Conservation (phyloP, 2,797 vertebrate genomes). For the Anas capensis region DNA sequence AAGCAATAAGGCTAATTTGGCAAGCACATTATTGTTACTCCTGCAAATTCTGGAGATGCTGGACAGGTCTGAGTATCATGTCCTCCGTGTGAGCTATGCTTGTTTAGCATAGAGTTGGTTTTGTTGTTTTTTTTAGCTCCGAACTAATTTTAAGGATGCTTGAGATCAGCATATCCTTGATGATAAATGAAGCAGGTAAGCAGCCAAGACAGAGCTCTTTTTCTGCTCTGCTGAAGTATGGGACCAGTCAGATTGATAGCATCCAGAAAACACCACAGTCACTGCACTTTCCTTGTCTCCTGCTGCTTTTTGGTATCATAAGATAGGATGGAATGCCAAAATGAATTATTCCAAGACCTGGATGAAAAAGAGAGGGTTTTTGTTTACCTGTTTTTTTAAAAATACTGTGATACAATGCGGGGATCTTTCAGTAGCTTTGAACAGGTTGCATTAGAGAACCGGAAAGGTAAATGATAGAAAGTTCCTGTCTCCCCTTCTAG, state of each 20-base stretch:
- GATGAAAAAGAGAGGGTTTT: not conserved
- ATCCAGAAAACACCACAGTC: not conserved
- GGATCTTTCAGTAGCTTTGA: fast-evolving
- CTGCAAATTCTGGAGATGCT: not conserved
- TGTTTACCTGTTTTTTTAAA: not conserved
- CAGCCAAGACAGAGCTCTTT: not conserved
- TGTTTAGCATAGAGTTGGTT: not conserved
- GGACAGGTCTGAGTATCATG: not conserved
- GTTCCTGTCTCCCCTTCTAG: not conserved
- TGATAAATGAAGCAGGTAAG: constrained; percentile 16
- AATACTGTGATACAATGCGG: not conserved
- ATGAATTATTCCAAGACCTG: constrained; percentile 1
- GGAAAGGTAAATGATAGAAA: not conserved
- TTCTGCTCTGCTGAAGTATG: not conserved
- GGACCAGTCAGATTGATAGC: not conserved
- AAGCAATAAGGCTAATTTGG: not conserved
- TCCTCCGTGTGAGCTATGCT: not conserved
- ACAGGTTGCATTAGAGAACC: not conserved
- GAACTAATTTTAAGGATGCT: constrained; percentile 8
- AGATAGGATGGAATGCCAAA: not conserved
- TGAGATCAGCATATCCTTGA: not conserved
- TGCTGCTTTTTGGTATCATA: not conserved
- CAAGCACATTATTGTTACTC: not conserved
- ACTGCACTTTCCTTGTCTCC: not conserved
- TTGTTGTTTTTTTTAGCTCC: not conserved